Conservation (phyloP, 2,797 vertebrate genomes). For the Tokudaia muenninki region DNA sequence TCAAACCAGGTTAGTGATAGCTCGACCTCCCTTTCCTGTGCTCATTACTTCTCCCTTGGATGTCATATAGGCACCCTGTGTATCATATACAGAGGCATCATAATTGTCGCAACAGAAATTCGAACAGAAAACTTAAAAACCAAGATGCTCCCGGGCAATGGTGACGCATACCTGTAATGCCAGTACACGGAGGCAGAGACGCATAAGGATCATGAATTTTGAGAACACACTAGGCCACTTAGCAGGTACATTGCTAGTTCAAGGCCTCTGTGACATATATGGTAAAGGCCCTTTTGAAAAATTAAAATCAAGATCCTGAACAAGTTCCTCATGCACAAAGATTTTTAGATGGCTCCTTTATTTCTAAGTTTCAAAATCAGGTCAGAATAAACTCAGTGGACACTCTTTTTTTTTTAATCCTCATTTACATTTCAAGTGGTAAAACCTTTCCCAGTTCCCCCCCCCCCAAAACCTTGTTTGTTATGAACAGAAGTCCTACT, state of each 20-base stretch:
- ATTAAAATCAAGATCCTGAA: background rate
- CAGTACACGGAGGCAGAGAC: too few relatives aligned
- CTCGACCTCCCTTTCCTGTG: background rate
- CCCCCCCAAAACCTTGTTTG: background rate
- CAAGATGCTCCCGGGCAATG: background rate
- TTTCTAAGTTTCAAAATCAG: background rate
- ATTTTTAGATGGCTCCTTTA: background rate
- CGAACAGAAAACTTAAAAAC: slow-evolving; percentile 31
- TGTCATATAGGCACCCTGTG: background rate
- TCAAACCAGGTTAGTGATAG: background rate
- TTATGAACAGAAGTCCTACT: background rate
- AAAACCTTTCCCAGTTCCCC: too few relatives aligned
- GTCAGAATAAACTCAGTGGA: background rate
- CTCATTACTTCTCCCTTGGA: background rate
- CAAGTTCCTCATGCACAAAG: background rate
- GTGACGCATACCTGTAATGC: background rate
- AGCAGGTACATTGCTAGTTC: background rate
- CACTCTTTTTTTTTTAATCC: background rate
- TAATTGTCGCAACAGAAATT: background rate
- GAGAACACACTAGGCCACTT: background rate
- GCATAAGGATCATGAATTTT: background rate
- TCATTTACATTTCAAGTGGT: too few relatives aligned
- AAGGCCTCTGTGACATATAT: background rate
- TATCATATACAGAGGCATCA: background rate
- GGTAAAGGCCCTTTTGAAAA: background rate